These are phyloP conservation scores for Acromyrmex heyeri DNA, from an alignment of 1,140 invertebrate genomes.

Conservation along the genomic window DNA sequence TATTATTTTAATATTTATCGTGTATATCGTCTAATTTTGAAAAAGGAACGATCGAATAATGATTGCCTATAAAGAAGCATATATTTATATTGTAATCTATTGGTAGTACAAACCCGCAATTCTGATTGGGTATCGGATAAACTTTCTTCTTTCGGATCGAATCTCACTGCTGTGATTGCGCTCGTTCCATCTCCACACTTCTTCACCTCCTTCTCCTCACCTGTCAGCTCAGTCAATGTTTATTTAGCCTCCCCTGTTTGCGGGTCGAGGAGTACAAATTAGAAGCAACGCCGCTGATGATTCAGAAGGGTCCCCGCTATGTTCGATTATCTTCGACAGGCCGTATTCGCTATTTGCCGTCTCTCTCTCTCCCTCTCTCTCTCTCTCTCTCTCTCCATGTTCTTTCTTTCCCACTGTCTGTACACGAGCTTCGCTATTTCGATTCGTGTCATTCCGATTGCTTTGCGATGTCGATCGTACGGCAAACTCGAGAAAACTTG, in stretches of 20 bases:
- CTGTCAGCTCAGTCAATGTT: slow-evolving; percentile 77
- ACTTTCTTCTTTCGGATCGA: slow-evolving; percentile 63
- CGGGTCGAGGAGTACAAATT: slow-evolving; percentile 73
- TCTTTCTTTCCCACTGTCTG: neutral
- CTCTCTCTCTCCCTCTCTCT: neutral
- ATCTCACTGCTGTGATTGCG: slow-evolving; percentile 71
- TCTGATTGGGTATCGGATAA: slow-evolving; percentile 49
- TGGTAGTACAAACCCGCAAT: slow-evolving; percentile 17
- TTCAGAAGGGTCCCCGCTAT: slow-evolving; percentile 61
- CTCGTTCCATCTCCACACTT: slow-evolving; percentile 53
- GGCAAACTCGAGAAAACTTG: slow-evolving; percentile 35
- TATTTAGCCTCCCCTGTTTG: slow-evolving; percentile 74
- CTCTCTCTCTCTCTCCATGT: neutral
- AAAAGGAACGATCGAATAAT: neutral
- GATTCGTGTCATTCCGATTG: slow-evolving; percentile 49
- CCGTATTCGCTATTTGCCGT: slow-evolving; percentile 39
- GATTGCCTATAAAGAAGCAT: slow-evolving; percentile 17
- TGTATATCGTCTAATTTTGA: neutral
- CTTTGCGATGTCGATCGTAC: slow-evolving; percentile 18
- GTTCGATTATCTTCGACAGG: slow-evolving; percentile 61
- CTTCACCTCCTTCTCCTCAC: slow-evolving; percentile 64
- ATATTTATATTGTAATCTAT: slow-evolving; percentile 29
- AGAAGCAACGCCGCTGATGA: slow-evolving; percentile 74
- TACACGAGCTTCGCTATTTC: slow-evolving; percentile 15
- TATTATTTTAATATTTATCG: neutral